These are phyloP conservation scores for Mellivora capensis DNA, from an alignment of 2,113 vertebrate species.

Conservation along the genomic window DNA sequence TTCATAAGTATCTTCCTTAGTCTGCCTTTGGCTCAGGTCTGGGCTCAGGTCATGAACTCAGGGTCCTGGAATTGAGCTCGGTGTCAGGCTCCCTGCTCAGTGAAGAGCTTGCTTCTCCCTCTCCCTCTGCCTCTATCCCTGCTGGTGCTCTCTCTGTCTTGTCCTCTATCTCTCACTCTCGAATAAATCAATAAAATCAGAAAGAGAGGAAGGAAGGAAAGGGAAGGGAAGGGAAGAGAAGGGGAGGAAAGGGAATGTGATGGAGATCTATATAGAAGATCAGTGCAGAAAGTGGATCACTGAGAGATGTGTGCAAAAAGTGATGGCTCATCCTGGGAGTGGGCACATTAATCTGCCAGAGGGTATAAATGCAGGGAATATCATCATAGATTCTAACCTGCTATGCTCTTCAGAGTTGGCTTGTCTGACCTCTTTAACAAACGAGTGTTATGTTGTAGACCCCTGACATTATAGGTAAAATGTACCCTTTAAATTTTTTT, in stretches of 20 bases:
- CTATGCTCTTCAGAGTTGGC: neutral
- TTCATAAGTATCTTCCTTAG: neutral
- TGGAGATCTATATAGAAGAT: neutral
- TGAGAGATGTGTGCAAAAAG: neutral
- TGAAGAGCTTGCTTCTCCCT: neutral
- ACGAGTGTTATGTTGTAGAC: rapidly evolving
- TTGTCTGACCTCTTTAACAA: neutral
- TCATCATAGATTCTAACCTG: neutral
- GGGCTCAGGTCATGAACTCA: neutral
- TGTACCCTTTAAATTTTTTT: neutral
- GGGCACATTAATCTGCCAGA: neutral
- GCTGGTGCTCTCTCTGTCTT: neutral
- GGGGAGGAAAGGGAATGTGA: neutral
- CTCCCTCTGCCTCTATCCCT: neutral
- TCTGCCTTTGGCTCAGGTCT: neutral
- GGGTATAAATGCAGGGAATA: neutral
- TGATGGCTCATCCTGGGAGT: no score
- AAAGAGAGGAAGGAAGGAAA: neutral
- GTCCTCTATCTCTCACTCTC: neutral
- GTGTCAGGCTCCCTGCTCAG: neutral
- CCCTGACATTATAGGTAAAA: neutral
- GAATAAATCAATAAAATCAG: neutral
- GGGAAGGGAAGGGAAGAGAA: neutral
- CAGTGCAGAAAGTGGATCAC: neutral
- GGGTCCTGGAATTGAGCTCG: neutral